phyloP scores from a whole-genome alignment of 2,888 invertebrate species.

The Oligia latruncula region DNA sequence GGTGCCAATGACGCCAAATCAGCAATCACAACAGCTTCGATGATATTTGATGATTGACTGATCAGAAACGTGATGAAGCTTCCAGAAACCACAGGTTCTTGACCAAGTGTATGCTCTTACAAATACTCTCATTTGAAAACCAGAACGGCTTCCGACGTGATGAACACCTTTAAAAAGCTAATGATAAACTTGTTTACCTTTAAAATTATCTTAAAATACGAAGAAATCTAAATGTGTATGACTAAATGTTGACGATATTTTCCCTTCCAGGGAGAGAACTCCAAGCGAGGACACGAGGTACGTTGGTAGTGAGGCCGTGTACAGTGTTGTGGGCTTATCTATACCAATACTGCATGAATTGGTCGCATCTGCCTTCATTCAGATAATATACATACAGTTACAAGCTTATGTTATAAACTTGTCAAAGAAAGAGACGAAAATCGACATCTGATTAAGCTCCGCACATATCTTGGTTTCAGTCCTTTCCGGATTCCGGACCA shows the following conservation, averaged over 20 bases:
- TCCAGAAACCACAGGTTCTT: not conserved
- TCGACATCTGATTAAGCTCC: not conserved
- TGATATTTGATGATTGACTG: no score
- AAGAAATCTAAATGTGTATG: conserved; percentile 27
- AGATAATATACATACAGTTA: conserved; percentile 46
- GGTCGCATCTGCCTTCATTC: conserved; percentile 57
- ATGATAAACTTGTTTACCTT: not conserved
- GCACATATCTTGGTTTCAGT: not conserved
- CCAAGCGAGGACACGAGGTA: conserved; percentile 68
- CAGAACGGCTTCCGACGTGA: no score
- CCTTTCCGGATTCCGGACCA: not conserved
- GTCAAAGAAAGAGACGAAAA: conserved; percentile 17
- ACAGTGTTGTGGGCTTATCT: conserved; percentile 61
- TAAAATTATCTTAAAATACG: conserved; percentile 4
- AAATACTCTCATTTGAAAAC: not conserved
- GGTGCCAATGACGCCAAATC: not conserved
- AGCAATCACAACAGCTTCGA: not conserved
- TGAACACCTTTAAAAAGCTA: not conserved
- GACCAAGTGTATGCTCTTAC: conserved; percentile 10
- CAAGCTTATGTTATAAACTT: conserved; percentile 42
- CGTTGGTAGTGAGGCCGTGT: conserved; percentile 62
- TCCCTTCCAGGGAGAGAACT: conserved; percentile 69
- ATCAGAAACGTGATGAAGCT: not conserved
- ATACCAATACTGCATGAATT: conserved; percentile 66
- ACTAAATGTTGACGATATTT: conserved; percentile 63